phyloP scores from a whole-genome alignment of 2,797 vertebrate species.

The Lepidocolaptes lacrymiger region DNA sequence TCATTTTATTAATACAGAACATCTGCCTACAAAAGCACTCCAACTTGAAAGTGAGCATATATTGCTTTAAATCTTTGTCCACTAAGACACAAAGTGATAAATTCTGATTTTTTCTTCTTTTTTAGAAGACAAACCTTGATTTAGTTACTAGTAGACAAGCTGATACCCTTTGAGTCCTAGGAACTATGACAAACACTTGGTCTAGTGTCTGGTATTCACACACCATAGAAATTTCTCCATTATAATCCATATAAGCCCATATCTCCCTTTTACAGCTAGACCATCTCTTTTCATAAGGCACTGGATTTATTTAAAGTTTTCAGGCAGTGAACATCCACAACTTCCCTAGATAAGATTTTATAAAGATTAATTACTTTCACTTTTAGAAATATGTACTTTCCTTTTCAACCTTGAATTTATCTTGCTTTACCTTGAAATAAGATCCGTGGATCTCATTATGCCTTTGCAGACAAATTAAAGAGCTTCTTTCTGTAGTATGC shows the following conservation, averaged over 20 bases:
- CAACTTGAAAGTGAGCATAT: background rate
- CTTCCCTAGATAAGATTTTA: background rate
- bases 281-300: background rate
- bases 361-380: constrained; percentile 39
- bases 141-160: background rate
- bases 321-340: background rate
- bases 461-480: background rate
- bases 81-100: background rate
- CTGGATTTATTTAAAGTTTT: constrained; percentile 7
- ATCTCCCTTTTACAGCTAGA: background rate
- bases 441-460: background rate
- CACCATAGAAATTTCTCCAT: background rate
- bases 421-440: constrained; percentile 29
- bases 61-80: background rate
- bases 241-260: background rate
- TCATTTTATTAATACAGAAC: background rate
- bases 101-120: background rate
- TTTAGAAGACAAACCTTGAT: background rate
- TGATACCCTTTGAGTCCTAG: background rate
- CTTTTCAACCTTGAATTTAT: constrained; percentile 40
- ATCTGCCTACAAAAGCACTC: background rate
- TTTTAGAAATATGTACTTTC: background rate
- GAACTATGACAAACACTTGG: background rate
- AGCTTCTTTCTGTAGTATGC: background rate
- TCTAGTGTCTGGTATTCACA: background rate